A percentile compares a stretch with the other conserved stretches of the same genome.
These are phyloP conservation scores for Cistogaster globosa DNA, from an alignment of 2,888 invertebrate genomes.

Conservation along the genomic window DNA sequence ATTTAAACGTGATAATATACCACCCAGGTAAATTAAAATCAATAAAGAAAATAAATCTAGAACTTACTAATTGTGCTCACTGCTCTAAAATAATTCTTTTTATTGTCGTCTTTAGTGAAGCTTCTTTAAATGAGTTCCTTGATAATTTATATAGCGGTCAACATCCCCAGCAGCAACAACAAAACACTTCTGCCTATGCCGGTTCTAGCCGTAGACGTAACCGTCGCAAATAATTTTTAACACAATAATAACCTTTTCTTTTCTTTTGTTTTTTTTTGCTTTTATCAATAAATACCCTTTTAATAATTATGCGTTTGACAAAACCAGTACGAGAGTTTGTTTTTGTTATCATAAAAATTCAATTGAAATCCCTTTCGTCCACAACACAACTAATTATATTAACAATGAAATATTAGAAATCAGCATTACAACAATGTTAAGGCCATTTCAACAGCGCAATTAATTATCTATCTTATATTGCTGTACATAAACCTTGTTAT, in stretches of 20 bases:
- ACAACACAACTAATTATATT: background rate
- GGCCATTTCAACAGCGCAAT: background rate
- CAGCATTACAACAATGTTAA: background rate
- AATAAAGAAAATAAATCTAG: too few relatives aligned
- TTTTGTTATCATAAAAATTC: background rate
- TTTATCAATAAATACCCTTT: constrained; percentile 21
- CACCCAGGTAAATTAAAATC: constrained; percentile 70
- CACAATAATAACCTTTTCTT: constrained; percentile 7
- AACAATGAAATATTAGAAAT: background rate
- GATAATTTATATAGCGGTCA: constrained; percentile 83
- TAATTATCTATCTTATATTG: background rate
- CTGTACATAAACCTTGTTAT: constrained; percentile 9
- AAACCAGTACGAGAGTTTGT: background rate
- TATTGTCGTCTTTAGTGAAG: constrained; percentile 76
- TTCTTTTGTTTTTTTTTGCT: constrained; percentile 67
- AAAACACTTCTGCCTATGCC: constrained; percentile 76
- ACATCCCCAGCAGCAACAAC: constrained; percentile 79
- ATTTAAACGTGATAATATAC: constrained; percentile 72
- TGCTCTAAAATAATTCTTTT: constrained; percentile 9
- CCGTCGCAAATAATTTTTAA: constrained; percentile 79
- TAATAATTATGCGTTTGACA: background rate
- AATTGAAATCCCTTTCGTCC: background rate
- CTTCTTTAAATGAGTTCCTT: constrained; percentile 82
- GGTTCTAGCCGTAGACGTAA: constrained; percentile 79
- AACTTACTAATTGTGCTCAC: background rate